Evolutionary conservation across 2,797 vertebrate species (phyloP).

Genomic region (Anas georgica): DNA sequence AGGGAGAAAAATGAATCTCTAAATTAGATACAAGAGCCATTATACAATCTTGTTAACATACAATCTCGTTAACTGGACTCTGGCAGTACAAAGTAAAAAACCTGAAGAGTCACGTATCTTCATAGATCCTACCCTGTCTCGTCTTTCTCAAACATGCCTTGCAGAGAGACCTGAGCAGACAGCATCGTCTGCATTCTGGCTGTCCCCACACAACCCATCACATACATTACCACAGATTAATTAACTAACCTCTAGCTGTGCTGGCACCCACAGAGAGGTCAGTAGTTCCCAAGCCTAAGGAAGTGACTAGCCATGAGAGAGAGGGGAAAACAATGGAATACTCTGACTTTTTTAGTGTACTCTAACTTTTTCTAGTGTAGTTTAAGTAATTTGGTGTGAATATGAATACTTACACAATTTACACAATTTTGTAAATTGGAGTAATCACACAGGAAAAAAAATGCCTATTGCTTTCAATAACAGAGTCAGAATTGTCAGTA

Average conservation of each 20-base stretch:
- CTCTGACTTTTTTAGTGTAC: neutral
- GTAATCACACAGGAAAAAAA: neutral
- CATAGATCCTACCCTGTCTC: neutral
- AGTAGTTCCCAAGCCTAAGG: neutral
- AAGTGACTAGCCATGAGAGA: neutral
- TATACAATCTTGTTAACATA: slow-evolving; percentile 24
- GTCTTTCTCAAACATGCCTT: neutral
- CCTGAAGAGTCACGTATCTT: neutral
- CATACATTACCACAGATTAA: neutral
- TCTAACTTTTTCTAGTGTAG: neutral
- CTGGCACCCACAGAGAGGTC: neutral
- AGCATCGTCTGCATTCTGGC: neutral
- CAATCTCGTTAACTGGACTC: slow-evolving; percentile 35
- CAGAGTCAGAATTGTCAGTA: neutral
- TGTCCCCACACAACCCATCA: neutral
- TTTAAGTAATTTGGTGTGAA: neutral
- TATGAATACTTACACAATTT: rapidly evolving
- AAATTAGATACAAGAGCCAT: slow-evolving; percentile 53
- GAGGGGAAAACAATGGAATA: neutral
- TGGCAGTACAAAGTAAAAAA: neutral
- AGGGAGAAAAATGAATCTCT: slow-evolving; percentile 45
- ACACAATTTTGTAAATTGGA: neutral
- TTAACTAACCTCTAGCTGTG: neutral
- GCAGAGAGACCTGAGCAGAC: neutral
- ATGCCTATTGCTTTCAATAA: neutral